Evolutionary conservation across 2,888 invertebrate genomes (phyloP).

Genomic region (Agrilus cyanescens): DNA sequence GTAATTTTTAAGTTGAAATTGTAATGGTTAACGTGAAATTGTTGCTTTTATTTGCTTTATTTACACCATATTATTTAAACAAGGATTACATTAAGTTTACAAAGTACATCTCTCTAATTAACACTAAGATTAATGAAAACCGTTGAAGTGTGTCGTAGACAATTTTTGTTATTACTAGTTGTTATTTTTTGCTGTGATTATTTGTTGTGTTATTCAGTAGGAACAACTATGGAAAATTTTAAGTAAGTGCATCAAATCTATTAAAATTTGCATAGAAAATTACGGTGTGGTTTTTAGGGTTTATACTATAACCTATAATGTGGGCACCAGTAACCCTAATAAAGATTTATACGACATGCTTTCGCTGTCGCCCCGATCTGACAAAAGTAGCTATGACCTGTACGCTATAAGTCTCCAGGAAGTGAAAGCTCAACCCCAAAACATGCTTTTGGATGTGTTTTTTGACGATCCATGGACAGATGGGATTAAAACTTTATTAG

Average conservation of each 20-base stretch:
- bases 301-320: constrained; percentile 84
- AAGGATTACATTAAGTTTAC: too few relatives aligned
- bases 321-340: constrained; percentile 68
- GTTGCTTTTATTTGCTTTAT: too few relatives aligned
- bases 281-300: constrained; percentile 41
- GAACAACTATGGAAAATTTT: constrained; percentile 21
- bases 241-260: constrained; percentile 13
- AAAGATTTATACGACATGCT: constrained; percentile 57
- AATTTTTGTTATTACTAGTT: too few relatives aligned
- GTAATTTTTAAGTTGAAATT: too few relatives aligned
- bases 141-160: too few relatives aligned
- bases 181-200: too few relatives aligned
- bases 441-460: constrained; percentile 67
- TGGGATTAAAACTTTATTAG: constrained; percentile 56
- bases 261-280: not conserved
- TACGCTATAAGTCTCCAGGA: constrained; percentile 81
- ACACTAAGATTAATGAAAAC: too few relatives aligned
- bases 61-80: too few relatives aligned
- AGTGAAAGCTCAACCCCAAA: constrained; percentile 78
- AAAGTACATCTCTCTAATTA: too few relatives aligned
- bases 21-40: too few relatives aligned
- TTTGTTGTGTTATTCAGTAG: too few relatives aligned
- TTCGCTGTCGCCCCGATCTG: constrained; percentile 52
- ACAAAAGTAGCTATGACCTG: constrained; percentile 63
- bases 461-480: constrained; percentile 81